Evolutionary conservation across 2,113 vertebrate genomes (phyloP), one percentile per base, ranked within the genome.

Genomic region (Psilopogon haemacephalus): DNA sequence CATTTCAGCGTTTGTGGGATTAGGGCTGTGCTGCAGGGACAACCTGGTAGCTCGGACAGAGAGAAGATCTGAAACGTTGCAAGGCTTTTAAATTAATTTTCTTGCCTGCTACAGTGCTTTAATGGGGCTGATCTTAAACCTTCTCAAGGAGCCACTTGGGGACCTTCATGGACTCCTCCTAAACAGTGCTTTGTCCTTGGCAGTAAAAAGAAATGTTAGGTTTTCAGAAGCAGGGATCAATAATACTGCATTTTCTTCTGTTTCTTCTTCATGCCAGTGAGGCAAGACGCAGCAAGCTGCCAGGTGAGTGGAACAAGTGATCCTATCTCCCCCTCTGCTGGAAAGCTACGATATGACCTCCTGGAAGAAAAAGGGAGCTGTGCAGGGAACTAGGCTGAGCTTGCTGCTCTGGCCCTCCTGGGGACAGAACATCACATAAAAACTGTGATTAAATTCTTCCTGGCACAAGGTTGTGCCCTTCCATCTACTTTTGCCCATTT

Each of bases 261-360:
- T 84, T 28, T 88, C 87, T 67, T 7, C 1, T 14, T 44, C 26
- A 33, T 21, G 64, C 27, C 8, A 3, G 32, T 5, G 21, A 33
- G 0, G 35, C 40, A 12, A 30, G 35, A 2, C 37, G 1, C 38
- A 46, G 18, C 4, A 0, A 12, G 68, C 0, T 0, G 30, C 71
- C 72, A 8, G 2, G 0, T 27, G 55, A 21, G 24, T 70, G 73
- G 89, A 89, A 96, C 68, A 70, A 91, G 75, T 5, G 83, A 93
- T 95, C 92, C 93, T 95, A 38, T 92, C 68, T 88, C 93, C 27
- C 96, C 97, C 97, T 95, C 97, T 97, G 95, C 94, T 96, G 96
- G 93, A 91, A 79, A 78, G 16, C 15, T 42, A 40, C 0, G 78
- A 37, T 54, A 95, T 80, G 50, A 27, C 71, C 23, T 11, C 17